A percentile compares a stretch with the other conserved stretches of the same genome.
Evolutionary conservation across 2,113 vertebrate genomes (phyloP).

Genomic region (Eptatretus burgeri): DNA sequence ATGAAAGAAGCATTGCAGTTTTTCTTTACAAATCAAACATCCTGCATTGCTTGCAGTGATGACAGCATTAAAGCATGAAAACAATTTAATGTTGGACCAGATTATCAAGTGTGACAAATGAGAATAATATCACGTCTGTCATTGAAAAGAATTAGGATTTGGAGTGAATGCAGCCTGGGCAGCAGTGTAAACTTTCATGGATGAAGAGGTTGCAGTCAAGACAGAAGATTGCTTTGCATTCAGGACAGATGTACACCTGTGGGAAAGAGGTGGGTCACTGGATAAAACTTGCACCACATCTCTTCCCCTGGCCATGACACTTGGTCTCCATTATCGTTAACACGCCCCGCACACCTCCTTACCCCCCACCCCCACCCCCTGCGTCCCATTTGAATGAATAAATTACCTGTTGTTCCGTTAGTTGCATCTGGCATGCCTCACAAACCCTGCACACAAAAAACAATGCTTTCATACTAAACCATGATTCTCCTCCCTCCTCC

Average conservation of each 20-base stretch:
- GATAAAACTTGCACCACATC: no score
- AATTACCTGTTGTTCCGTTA: neutral
- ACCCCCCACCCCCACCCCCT: neutral
- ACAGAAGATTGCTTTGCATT: conserved; percentile 42
- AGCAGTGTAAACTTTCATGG: conserved; percentile 72
- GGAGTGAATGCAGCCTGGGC: conserved; percentile 47
- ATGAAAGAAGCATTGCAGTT: no score
- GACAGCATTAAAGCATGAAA: no score
- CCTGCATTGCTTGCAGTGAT: no score
- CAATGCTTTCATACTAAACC: neutral
- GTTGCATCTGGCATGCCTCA: neutral
- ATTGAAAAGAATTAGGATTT: conserved; percentile 9
- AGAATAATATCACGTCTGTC: neutral
- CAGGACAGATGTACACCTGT: conserved; percentile 40
- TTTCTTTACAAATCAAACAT: no score
- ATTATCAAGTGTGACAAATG: neutral
- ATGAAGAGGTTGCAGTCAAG: conserved; percentile 71
- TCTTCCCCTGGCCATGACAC: no score
- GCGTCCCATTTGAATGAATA: neutral
- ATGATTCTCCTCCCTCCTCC: neutral
- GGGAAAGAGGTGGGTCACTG: conserved; percentile 7
- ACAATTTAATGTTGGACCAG: neutral
- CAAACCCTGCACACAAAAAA: neutral
- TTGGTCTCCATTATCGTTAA: no score
- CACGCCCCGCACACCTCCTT: no score